Evolutionary conservation across 1,140 invertebrate species (phyloP).

Genomic region (Choristoneura fumiferana): DNA sequence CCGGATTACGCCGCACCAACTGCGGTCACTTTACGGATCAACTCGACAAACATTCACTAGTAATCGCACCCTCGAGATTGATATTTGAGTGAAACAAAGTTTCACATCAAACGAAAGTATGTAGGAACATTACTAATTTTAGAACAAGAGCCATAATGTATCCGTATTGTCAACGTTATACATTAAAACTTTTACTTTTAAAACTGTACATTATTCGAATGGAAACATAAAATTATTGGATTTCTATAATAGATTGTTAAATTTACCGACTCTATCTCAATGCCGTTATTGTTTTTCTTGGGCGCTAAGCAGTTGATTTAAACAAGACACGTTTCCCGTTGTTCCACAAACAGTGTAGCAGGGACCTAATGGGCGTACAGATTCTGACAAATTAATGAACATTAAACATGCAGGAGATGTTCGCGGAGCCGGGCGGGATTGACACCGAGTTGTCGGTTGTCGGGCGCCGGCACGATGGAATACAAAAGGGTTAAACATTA

Average conservation of each 20-base stretch:
- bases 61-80: constrained; percentile 48
- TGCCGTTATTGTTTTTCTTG: too few relatives aligned
- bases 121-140: too few relatives aligned
- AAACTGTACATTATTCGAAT: too few relatives aligned
- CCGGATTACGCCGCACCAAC: constrained; percentile 51
- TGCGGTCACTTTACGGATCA: constrained; percentile 60
- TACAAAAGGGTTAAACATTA: constrained; percentile 74
- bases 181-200: too few relatives aligned
- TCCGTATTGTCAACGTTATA: too few relatives aligned
- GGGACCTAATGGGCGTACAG: constrained; percentile 43
- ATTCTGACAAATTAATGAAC: constrained; percentile 71
- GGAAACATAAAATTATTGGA: too few relatives aligned
- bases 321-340: too few relatives aligned
- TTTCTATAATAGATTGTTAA: too few relatives aligned
- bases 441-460: constrained; percentile 61
- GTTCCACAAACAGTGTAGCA: constrained; percentile 15
- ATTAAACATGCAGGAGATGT: constrained; percentile 67
- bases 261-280: too few relatives aligned
- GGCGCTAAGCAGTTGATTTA: too few relatives aligned
- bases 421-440: constrained; percentile 54
- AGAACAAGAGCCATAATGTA: too few relatives aligned
- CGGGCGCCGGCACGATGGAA: constrained; percentile 48
- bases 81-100: background rate
- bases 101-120: too few relatives aligned
- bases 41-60: constrained; percentile 54